Evolutionary conservation across 2,113 vertebrate species (phyloP), one percentile per base, ranked within the genome.

Genomic region (Trachemys scripta): DNA sequence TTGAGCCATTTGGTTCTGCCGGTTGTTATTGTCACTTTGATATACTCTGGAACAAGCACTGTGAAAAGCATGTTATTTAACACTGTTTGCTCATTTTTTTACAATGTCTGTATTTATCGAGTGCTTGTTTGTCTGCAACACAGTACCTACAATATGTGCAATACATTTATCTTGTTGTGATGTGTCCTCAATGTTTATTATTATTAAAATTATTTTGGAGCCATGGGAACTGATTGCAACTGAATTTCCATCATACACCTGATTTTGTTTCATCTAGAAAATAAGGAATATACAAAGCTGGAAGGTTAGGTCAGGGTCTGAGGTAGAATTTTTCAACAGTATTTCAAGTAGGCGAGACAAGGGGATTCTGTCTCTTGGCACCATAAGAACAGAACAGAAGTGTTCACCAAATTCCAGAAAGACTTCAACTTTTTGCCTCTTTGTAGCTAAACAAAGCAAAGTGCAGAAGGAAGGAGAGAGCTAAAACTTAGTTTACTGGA

Each of bases 381-480:
- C 11, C 29, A 92, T 83, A 8, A 13, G 81, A 95, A 82, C 1
- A 80, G 4, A 93, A 91, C 1, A 80, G 4, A 93, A 91, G 0
- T 82, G 92, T 85, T 83, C 62, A 81, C 6, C 25, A 86, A 4
- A 54, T 88, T 92, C 88, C 16, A 84, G 93, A 51, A 2, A 78
- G 25, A 25, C 19, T 75, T 78, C 25, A 78, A 78, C 75, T 76
- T 76, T 51, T 4, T 51, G 90, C 78, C 24, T 80, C 19, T 45
- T 59, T 1, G 1, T 65, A 53, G 24, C 38, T 45, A 29, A 25
- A 4, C 80, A 86, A 35, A 38, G 90, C n/a, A 79, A 93, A 93
- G 54, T 76, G 16, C 27, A 92, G 47, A 92, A 94, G n/a, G 59
- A 89, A 95, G 94, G 54, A 27, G 24, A 95, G 69, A 96, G 31